phyloP scores from a whole-genome alignment of 1,140 invertebrate genomes.

The Reticulitermes speratus region DNA sequence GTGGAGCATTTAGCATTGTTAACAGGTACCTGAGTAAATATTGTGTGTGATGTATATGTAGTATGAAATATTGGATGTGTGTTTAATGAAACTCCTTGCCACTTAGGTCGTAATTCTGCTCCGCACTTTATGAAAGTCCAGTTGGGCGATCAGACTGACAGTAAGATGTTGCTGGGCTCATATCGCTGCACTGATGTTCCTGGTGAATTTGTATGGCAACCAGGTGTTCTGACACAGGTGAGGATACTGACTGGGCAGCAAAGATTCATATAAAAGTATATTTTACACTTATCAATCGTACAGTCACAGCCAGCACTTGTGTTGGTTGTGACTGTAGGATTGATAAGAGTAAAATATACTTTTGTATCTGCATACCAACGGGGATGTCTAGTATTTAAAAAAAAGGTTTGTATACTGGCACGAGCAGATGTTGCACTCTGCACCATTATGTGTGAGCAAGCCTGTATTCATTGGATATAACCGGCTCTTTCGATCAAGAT shows the following conservation, averaged over 20 bases:
- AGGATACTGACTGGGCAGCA: slow-evolving; percentile 20
- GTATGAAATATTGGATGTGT: neutral
- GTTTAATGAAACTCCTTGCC: neutral
- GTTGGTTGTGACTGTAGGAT: too few species aligned
- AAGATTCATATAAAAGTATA: too few species aligned
- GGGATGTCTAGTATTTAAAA: too few species aligned
- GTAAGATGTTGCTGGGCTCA: slow-evolving; percentile 89
- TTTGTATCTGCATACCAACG: too few species aligned
- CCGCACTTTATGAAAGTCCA: slow-evolving; percentile 75
- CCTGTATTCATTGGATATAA: too few species aligned
- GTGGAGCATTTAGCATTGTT: slow-evolving; percentile 83
- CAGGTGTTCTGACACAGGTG: slow-evolving; percentile 84
- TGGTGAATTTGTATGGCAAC: slow-evolving; percentile 95
- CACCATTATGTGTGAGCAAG: too few species aligned
- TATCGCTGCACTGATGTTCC: slow-evolving; percentile 96
- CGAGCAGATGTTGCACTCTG: too few species aligned
- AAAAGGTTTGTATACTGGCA: too few species aligned
- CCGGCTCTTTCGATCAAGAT: too few species aligned
- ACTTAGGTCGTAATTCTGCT: slow-evolving; percentile 41
- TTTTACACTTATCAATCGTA: too few species aligned
- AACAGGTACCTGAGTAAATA: slow-evolving; percentile 61
- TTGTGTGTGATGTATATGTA: neutral
- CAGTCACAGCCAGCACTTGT: too few species aligned
- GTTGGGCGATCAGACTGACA: slow-evolving; percentile 96
- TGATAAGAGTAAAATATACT: too few species aligned